Evolutionary conservation across 2,797 vertebrate genomes (phyloP).

Genomic region (Chaetodon trifasciatus): DNA sequence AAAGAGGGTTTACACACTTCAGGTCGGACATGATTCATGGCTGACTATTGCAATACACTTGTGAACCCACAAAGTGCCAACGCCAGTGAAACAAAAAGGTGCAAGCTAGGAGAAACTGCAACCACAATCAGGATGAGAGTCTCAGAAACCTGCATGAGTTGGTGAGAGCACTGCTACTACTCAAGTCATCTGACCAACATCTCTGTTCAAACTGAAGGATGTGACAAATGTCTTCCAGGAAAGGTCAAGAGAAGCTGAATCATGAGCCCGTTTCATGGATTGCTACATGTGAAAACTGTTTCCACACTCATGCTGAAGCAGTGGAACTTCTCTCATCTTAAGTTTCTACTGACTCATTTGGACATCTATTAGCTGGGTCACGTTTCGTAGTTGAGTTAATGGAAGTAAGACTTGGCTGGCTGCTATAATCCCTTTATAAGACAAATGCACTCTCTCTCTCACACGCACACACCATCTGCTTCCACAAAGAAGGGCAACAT

Average conservation of each 20-base stretch:
- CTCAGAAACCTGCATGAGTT: not conserved
- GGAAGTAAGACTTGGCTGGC: conserved; percentile 59
- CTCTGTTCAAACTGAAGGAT: not conserved
- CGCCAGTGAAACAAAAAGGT: not conserved
- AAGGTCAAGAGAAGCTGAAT: not conserved
- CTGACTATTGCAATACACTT: not conserved
- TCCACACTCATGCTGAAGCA: conserved; percentile 9
- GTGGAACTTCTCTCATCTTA: conserved; percentile 9
- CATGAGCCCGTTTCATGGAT: not conserved
- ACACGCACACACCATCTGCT: conserved; percentile 47
- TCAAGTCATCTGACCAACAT: not conserved
- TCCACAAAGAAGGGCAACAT: conserved; percentile 58
- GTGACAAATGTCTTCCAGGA: not conserved
- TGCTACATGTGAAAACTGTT: not conserved
- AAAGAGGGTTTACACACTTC: not conserved
- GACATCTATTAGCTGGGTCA: conserved; percentile 52
- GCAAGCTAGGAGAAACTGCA: not conserved
- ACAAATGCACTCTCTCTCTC: conserved; percentile 24
- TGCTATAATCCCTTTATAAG: conserved; percentile 72
- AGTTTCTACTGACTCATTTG: conserved; percentile 35
- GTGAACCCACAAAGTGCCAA: not conserved
- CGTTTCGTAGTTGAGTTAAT: conserved; percentile 57
- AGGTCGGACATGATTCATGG: not conserved
- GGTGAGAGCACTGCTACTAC: not conserved
- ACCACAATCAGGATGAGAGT: not conserved